Base-by-base conservation (phyloP, 2,113 vertebrate species). In the Psittacus erithacus region DNA sequence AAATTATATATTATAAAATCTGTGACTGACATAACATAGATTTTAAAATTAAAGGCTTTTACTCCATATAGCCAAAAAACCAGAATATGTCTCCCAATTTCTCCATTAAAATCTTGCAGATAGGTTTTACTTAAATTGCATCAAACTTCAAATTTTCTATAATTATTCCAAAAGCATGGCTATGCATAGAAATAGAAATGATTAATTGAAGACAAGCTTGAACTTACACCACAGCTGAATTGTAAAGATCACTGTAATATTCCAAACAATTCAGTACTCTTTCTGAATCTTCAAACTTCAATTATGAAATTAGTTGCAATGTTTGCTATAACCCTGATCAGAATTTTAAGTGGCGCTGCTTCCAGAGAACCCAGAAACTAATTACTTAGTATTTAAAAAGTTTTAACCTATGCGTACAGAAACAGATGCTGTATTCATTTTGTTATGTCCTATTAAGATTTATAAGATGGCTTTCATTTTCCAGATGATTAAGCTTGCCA, bases 381-480 rank as follows among this genome's bases (percentile, higher is more conserved):
- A 82, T 89, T 91, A 82, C 27, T 82, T 65, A 55, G 3, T 33
- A 78, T 81, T 88, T 88, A 3, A 69, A 44, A 86, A 70, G 29
- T 92, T 87, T 93, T 64, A 96, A 93, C 19, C 27, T 75, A 86
- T 67, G 11, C 50, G 60, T 64, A 78, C 29, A 87, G 43, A 16
- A 96, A 82, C 49, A 97, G 82, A 94, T 97, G 76, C 35, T 92
- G 3, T 68, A n/a, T 84, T 96, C 15, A 80, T 92, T 95, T 94
- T 70, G 3, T 90, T 94, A 53, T 65, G 71, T 83, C 35, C 17
- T 91, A 28, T 86, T 95, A 95, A 87, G n/a, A 46, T 73, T 33
- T 33, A 60, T 88, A 91, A 92, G 6, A 88, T 15, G 33, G 14
- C 25, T 95, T 96, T 97, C n/a, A 95, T 97, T 97, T 97, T 96